These are phyloP conservation scores for Euspilapteryx auroguttella DNA, from an alignment of 2,888 invertebrate species.

Conservation along the genomic window DNA sequence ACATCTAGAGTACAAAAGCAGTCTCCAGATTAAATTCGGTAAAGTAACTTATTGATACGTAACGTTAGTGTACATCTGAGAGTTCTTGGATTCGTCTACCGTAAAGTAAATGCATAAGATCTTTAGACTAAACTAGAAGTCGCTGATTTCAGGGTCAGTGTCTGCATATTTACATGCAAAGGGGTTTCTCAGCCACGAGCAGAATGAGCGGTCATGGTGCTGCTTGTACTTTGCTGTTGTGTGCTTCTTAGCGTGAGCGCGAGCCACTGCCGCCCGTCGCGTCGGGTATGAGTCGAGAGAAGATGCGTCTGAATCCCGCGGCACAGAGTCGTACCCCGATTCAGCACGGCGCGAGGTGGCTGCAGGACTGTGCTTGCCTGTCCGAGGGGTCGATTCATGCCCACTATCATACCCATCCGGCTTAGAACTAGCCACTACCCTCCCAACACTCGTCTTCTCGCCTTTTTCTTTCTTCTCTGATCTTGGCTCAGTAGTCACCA, in stretches of 20 bases:
- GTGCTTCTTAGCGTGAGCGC: constrained; percentile 55
- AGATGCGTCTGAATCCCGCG: constrained; percentile 85
- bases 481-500: constrained; percentile 61
- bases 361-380: constrained; percentile 78
- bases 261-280: constrained; percentile 44
- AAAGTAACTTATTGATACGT: constrained; percentile 53
- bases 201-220: constrained; percentile 71
- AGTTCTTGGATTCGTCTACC: too few relatives aligned
- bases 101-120: too few relatives aligned
- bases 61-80: constrained; percentile 27
- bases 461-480: constrained; percentile 65
- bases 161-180: constrained; percentile 79
- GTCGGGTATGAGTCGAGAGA: constrained; percentile 75
- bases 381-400: constrained; percentile 80
- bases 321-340: constrained; percentile 90
- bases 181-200: constrained; percentile 75
- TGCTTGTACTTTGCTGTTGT: constrained; percentile 68
- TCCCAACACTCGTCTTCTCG: constrained; percentile 64
- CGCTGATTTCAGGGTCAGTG: constrained; percentile 69
- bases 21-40: constrained; percentile 64
- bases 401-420: constrained; percentile 83
- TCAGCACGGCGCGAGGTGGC: constrained; percentile 81
- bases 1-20: constrained; percentile 57
- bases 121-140: too few relatives aligned
- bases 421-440: constrained; percentile 66